Evolutionary conservation across 2,888 invertebrate species (phyloP), one percentile per base, ranked within the genome.

Genomic region (Pyrrhosoma nymphula): DNA sequence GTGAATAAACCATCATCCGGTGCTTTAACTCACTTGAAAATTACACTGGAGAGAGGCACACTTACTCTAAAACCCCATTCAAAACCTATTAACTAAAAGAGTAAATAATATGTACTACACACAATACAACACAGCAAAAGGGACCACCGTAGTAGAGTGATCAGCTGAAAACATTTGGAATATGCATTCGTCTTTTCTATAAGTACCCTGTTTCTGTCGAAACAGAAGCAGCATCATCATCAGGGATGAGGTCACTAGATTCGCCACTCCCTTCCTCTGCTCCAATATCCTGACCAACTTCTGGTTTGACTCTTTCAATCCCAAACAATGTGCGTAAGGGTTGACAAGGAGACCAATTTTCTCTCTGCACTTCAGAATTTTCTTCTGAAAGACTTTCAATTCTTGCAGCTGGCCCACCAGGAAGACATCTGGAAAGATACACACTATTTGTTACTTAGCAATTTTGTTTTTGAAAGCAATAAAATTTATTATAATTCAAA

Each of bases 321-420:
- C 93, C 93, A 93, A 93, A 93, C 23, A 93, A 47, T n/a, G 93
- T 93, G 47, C 93, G 69, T 55, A 93, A 75, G 23, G 93, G 93
- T 35, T 63, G 75, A 55, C 93, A 47, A 4, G 93, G 93, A 16
- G 75, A n/a, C 93, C 93, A 93, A 23, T 93, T 63, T 16, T 18
- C 30, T 18, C n/a, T 93, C 39, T 47, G 23, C 4, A 12, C 35
- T 16, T 93, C 93, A 12, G n/a, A 26, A 39, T 47, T 75, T 16
- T 60, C 47, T 47, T 69, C 69, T 14, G 93, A 18, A 26, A 69
- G n/a, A 39, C 26, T 69, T 12, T 95, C 95, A 26, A 96, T 96
- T 55, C 95, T 95, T 55, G 95, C 95, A 95, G 96, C 96, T 82
- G 95, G 93, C 23, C 96, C 90, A 47, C 95, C 88, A 88, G 96